These are phyloP conservation scores for Syngnathoides biaculeatus DNA, from an alignment of 2,113 vertebrate genomes.

Conservation along the genomic window DNA sequence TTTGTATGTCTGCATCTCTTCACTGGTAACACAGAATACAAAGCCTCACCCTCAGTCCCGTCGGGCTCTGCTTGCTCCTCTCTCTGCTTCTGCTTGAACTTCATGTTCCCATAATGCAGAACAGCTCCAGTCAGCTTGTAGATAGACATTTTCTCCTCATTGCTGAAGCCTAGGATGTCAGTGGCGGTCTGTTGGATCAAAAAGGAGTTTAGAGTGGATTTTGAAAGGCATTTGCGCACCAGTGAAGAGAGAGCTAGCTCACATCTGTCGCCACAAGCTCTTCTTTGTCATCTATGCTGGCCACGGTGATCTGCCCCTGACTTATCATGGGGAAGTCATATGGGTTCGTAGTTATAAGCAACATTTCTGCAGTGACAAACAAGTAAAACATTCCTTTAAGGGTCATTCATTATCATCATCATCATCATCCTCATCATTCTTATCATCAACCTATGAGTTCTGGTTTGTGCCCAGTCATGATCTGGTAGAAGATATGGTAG, in stretches of 20 bases:
- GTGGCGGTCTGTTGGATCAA: slow-evolving; percentile 43
- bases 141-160: slow-evolving; percentile 79
- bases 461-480: slow-evolving; percentile 58
- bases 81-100: slow-evolving; percentile 84
- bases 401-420: not conserved
- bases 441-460: slow-evolving; percentile 55
- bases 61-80: slow-evolving; percentile 71
- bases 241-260: not conserved
- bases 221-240: not conserved
- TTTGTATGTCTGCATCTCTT: not conserved
- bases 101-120: slow-evolving; percentile 84
- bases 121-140: slow-evolving; percentile 85
- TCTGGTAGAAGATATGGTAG: slow-evolving; percentile 73
- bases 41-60: slow-evolving; percentile 77
- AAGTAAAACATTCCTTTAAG: not conserved
- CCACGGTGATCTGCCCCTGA: slow-evolving; percentile 66
- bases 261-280: slow-evolving; percentile 64
- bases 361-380: slow-evolving; percentile 50
- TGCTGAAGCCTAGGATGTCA: slow-evolving; percentile 77
- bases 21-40: not conserved
- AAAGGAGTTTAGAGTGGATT: not conserved
- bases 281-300: slow-evolving; percentile 64
- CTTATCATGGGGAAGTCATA: slow-evolving; percentile 69
- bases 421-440: not conserved
- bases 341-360: slow-evolving; percentile 66